phyloP scores from a whole-genome alignment of 2,797 vertebrate species.

The Hylomyscus alleni region DNA sequence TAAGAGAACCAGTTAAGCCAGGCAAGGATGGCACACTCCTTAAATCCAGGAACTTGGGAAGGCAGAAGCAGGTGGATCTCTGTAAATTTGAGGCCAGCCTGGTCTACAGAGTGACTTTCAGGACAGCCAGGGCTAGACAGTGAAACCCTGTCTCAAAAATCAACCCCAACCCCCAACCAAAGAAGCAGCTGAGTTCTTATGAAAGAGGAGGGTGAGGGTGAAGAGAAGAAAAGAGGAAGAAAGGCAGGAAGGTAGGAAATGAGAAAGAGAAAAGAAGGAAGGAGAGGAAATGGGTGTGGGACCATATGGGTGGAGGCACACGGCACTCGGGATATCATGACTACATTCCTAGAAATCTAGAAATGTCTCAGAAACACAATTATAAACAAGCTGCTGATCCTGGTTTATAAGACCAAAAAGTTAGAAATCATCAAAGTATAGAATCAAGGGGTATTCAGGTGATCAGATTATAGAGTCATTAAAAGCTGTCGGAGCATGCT shows the following conservation, averaged over 20 bases:
- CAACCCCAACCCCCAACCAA: not conserved
- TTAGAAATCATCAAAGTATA: conserved; percentile 21
- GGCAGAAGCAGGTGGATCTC: not conserved
- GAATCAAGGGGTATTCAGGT: not conserved
- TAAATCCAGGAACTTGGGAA: not conserved
- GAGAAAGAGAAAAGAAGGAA: not conserved
- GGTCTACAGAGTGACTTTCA: not conserved
- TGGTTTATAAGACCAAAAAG: conserved; percentile 48
- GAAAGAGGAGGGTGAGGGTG: not conserved
- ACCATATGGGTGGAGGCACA: not conserved
- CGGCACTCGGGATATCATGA: not conserved
- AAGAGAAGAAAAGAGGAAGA: not conserved
- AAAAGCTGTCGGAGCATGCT: conserved; percentile 35
- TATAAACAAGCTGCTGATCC: not conserved
- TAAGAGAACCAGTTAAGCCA: not conserved
- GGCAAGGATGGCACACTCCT: not conserved
- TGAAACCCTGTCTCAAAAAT: not conserved
- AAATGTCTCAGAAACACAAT: not conserved
- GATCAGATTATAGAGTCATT: not conserved
- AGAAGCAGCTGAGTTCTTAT: not conserved
- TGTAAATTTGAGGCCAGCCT: not conserved
- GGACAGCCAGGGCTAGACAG: no score
- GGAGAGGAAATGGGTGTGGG: not conserved
- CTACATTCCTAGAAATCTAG: not conserved
- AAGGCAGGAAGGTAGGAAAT: not conserved